phyloP scores from a whole-genome alignment of 2,113 vertebrate genomes.

The Anoplopoma fimbria region DNA sequence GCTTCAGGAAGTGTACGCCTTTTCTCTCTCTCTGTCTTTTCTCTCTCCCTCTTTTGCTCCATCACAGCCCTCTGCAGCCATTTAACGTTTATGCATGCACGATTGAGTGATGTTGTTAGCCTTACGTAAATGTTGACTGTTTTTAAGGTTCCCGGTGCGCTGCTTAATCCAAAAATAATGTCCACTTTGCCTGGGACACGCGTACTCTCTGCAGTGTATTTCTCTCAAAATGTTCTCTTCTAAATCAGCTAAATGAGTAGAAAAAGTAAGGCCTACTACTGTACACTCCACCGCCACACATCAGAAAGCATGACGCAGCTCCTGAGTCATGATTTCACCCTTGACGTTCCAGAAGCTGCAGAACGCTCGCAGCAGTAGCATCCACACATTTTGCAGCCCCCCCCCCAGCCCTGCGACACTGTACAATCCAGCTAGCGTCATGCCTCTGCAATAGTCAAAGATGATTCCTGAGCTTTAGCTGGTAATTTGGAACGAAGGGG shows the following conservation, averaged over 20 bases:
- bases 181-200: constrained; percentile 20
- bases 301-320: constrained; percentile 47
- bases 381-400: constrained; percentile 48
- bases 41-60: constrained; percentile 3
- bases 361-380: constrained; percentile 49
- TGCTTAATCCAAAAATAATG: constrained; percentile 42
- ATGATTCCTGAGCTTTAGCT: constrained; percentile 62
- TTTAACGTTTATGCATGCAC: constrained; percentile 59
- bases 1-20: constrained; percentile 27
- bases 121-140: constrained; percentile 52
- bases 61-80: constrained; percentile 35
- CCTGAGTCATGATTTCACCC: constrained; percentile 68
- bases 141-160: constrained; percentile 43
- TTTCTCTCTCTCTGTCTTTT: background rate
- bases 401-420: constrained; percentile 65
- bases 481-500: constrained; percentile 77
- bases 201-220: background rate
- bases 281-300: constrained; percentile 33
- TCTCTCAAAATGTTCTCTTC: constrained; percentile 17
- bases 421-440: constrained; percentile 64
- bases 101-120: constrained; percentile 54
- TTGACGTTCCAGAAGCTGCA: constrained; percentile 58
- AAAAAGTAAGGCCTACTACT: constrained; percentile 29
- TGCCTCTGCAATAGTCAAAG: constrained; percentile 71
- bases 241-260: constrained; percentile 3